Conservation (phyloP, 23 tunicate genomes). For the Botrylloides violaceus region DNA sequence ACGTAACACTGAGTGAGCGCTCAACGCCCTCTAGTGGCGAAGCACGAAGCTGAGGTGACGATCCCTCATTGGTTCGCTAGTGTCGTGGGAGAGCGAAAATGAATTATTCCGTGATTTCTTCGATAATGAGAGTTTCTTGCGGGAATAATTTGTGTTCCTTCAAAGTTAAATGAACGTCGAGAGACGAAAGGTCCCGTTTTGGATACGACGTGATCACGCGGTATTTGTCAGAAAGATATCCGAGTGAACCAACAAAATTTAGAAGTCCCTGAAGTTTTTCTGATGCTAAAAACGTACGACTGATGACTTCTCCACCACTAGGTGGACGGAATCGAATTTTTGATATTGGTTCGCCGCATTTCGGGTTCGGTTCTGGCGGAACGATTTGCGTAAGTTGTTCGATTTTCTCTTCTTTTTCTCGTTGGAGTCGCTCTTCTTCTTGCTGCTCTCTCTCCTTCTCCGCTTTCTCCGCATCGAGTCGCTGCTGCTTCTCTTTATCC, state of each 20-base stretch:
- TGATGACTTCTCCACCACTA: constrained; percentile 39
- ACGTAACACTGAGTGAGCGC: no score
- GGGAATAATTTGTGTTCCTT: constrained; percentile 50
- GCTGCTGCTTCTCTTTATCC: constrained; percentile 21
- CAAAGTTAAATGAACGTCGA: constrained; percentile 26
- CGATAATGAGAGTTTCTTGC: constrained; percentile 70
- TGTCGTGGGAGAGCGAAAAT: no score
- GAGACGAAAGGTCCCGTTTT: constrained; percentile 40
- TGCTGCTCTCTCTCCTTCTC: constrained; percentile 17
- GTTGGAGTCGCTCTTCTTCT: constrained; percentile 37
- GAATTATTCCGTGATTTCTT: constrained; percentile 45
- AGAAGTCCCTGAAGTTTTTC: constrained; percentile 44
- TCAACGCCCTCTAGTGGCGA: no score
- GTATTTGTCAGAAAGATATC: constrained; percentile 33
- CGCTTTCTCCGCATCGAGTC: constrained; percentile 14
- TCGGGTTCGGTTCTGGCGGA: constrained; percentile 71
- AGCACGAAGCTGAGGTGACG: no score
- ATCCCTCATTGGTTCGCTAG: no score
- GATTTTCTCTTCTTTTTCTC: constrained; percentile 34
- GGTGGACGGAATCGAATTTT: constrained; percentile 86
- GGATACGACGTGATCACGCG: constrained; percentile 64
- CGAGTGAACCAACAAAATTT: constrained; percentile 76
- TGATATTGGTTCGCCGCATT: constrained; percentile 41
- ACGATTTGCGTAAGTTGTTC: constrained; percentile 21
- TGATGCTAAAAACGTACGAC: constrained; percentile 52